Evolutionary conservation across 2,888 invertebrate genomes (phyloP).

Genomic region (Chydorus sphaericus): DNA sequence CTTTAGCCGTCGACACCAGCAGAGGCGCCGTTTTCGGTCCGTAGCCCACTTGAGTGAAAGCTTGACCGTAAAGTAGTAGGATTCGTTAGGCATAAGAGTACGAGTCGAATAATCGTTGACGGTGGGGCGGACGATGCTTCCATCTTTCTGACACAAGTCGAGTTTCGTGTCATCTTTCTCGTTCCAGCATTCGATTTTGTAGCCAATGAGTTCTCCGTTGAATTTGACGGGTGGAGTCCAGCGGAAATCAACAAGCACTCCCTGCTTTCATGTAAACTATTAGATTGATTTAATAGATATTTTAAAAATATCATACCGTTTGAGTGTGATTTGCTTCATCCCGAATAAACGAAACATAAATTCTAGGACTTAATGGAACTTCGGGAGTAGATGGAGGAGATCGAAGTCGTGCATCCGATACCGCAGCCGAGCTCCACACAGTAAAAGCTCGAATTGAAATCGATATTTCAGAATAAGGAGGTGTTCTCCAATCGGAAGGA

Average conservation of each 20-base stretch:
- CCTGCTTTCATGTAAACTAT: conserved; percentile 18
- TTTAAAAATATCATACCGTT: conserved; percentile 21
- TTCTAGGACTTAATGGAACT: conserved; percentile 52
- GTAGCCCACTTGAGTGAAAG: conserved; percentile 60
- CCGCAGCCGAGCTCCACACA: conserved; percentile 62
- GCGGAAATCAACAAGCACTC: conserved; percentile 48
- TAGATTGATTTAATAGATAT: background rate
- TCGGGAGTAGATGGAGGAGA: conserved; percentile 71
- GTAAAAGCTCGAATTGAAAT: conserved; percentile 66
- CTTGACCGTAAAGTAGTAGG: conserved; percentile 59
- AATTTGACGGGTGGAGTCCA: conserved; percentile 62
- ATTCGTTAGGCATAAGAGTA: conserved; percentile 41
- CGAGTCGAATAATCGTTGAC: conserved; percentile 40
- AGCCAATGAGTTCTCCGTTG: conserved; percentile 60
- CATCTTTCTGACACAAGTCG: conserved; percentile 9
- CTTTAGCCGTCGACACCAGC: conserved; percentile 48
- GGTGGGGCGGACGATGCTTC: conserved; percentile 31
- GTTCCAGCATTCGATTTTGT: conserved; percentile 55
- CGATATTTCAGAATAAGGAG: conserved; percentile 54
- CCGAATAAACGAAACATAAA: conserved; percentile 48
- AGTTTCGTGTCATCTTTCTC: conserved; percentile 19
- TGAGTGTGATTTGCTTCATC: too few species aligned
- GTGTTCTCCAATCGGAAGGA: conserved; percentile 23
- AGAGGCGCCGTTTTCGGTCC: conserved; percentile 52
- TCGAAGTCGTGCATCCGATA: conserved; percentile 40